Evolutionary conservation across 1,140 invertebrate species (phyloP), one percentile per base, ranked within the genome.

Genomic region (Drosophila prosaltans): DNA sequence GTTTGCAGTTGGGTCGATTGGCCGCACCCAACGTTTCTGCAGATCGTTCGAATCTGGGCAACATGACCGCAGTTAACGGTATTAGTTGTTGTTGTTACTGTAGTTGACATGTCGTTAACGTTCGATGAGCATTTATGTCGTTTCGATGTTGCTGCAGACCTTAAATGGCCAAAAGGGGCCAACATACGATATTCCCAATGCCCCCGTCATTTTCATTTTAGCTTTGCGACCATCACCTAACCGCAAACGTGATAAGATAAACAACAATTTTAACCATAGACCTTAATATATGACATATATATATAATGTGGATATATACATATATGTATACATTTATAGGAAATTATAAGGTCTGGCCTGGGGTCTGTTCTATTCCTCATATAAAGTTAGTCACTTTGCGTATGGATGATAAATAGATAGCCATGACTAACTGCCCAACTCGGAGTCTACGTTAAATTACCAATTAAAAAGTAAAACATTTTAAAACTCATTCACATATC

Each of bases 61-160:
- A 70, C 79, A 69, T 82, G 82, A 86, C 82, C 82, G 69, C 82
- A 86, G 79, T 70, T 83, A 88, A 88, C 84, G 81, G 83, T 80
- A 45, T 54, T 32, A 11, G 54, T 36, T 36, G 32, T 36, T 36
- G 32, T 7, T 36, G 83, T 80, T 26, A 45, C 40, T 21, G 57
- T 83, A 74, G 83, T 83, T 89, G 84, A 88, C 83, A 89, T 89
- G 74, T 89, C 74, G 74, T 86, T 79, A 76, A 74, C 73, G 75
- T 72, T 72, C 69, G 59, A 54, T 67, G 75, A 60, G 58, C 68
- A 77, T 78, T 76, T 77, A 58, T 78, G 75, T 59, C 55, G 51
- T 26, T 72, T 59, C 55, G 41, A 26, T 72, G 54, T 59, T 55
- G 26, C 11, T 58, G 63, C 39, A 32, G 48, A 59, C 73, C 65